phyloP scores from a whole-genome alignment of 2,888 invertebrate genomes.

The Aleiodes alternator region DNA sequence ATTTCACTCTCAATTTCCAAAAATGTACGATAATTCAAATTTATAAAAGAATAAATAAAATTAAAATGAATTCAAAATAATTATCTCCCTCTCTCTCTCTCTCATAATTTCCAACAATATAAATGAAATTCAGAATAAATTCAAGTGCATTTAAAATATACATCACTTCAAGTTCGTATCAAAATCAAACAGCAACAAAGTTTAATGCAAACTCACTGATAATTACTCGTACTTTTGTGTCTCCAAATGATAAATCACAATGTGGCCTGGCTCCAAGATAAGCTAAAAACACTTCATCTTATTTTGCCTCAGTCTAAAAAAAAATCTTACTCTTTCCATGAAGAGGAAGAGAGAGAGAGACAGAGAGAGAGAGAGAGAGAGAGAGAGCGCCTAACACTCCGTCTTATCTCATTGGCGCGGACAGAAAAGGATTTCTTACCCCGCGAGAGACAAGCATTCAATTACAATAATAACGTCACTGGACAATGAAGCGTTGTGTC shows the following conservation, averaged over 20 bases:
- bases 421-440: conserved; percentile 34
- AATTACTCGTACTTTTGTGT: conserved; percentile 14
- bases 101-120: too few species aligned
- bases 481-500: conserved; percentile 61
- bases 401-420: conserved; percentile 28
- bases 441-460: conserved; percentile 65
- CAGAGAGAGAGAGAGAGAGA: too few species aligned
- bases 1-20: too few species aligned
- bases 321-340: neutral
- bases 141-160: neutral
- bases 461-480: conserved; percentile 67
- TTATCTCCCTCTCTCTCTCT: too few species aligned
- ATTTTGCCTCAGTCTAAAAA: neutral
- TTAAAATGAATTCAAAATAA: too few species aligned
- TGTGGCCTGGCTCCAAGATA: conserved; percentile 22
- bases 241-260: conserved; percentile 17
- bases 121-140: too few species aligned
- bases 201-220: conserved; percentile 29
- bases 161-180: neutral
- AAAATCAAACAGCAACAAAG: conserved; percentile 23
- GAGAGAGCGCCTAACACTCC: neutral
- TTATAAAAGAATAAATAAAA: too few species aligned
- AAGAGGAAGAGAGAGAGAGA: too few species aligned
- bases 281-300: conserved; percentile 28
- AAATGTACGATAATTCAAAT: too few species aligned